A percentile compares a stretch with the other conserved stretches of the same genome.
phyloP scores from a whole-genome alignment of 2,888 invertebrate species.

The Trachelus troglodyta region DNA sequence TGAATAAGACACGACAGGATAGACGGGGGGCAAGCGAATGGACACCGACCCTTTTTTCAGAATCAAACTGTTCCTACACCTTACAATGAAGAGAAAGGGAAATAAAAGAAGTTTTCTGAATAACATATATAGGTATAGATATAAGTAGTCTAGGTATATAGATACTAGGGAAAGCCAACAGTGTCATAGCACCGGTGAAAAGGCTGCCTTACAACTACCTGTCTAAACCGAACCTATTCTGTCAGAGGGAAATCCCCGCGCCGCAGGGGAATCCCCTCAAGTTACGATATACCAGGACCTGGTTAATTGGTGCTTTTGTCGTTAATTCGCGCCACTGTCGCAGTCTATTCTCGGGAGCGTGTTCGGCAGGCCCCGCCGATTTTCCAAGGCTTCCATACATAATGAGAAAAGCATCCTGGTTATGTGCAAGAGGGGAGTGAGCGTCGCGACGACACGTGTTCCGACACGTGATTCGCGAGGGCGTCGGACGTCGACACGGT shows the following conservation, averaged over 20 bases:
- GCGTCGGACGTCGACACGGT: slow-evolving; percentile 58
- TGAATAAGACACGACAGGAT: slow-evolving; percentile 13
- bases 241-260: not conserved
- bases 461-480: slow-evolving; percentile 60
- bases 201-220: not conserved
- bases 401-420: slow-evolving; percentile 42
- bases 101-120: not conserved
- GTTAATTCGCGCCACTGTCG: slow-evolving; percentile 42
- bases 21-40: slow-evolving; percentile 16
- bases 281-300: not conserved
- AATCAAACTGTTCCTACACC: not conserved
- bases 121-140: not conserved
- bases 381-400: slow-evolving; percentile 56
- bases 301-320: slow-evolving; percentile 47
- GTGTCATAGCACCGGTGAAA: not conserved
- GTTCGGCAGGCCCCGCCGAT: slow-evolving; percentile 49
- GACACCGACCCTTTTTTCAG: slow-evolving; percentile 3
- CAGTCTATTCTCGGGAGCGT: slow-evolving; percentile 32
- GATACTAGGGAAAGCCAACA: not conserved
- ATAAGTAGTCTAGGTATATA: not conserved
- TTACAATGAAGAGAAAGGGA: slow-evolving; percentile 29
- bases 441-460: slow-evolving; percentile 57
- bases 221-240: not conserved
- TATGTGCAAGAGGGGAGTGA: slow-evolving; percentile 25
- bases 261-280: not conserved